A percentile compares a stretch with the other conserved stretches of the same genome.
Conservation (phyloP, 2,797 vertebrate species). For the Schizothorax lantsangensis region DNA sequence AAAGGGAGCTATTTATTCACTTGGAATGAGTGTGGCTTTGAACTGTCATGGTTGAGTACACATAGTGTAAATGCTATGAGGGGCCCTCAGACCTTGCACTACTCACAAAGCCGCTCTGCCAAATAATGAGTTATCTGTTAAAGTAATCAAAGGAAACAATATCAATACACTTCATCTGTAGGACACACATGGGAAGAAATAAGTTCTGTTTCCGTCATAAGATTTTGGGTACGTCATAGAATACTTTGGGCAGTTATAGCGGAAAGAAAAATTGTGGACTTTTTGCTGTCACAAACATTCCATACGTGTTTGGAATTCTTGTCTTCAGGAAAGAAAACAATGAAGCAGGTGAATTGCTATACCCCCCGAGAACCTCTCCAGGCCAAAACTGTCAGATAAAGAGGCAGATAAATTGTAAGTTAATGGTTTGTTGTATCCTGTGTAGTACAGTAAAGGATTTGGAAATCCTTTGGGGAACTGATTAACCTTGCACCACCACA, state of each 20-base stretch:
- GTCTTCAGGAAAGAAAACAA: not conserved
- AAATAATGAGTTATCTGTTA: not conserved
- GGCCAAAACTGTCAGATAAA: not conserved
- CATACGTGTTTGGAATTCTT: not conserved
- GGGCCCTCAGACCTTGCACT: conserved; percentile 30
- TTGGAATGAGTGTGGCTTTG: conserved; percentile 53
- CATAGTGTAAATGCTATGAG: conserved; percentile 23
- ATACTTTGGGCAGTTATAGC: not conserved
- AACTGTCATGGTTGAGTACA: conserved; percentile 29
- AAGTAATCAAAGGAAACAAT: conserved; percentile 17
- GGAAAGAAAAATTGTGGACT: not conserved
- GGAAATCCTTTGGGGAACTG: conserved; percentile 27
- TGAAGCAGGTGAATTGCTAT: not conserved
- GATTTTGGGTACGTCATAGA: not conserved
- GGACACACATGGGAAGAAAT: not conserved
- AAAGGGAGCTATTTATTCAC: conserved; percentile 40
- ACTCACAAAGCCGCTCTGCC: not conserved
- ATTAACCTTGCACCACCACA: conserved; percentile 16
- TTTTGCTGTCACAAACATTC: not conserved
- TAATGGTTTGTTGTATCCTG: conserved; percentile 14
- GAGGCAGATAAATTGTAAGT: not conserved
- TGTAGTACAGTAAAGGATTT: conserved; percentile 21
- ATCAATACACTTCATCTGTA: conserved; percentile 32
- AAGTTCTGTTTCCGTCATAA: not conserved
- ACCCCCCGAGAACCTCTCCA: not conserved